phyloP scores from a whole-genome alignment of 2,113 vertebrate genomes.

The Seriola quinqueradiata region DNA sequence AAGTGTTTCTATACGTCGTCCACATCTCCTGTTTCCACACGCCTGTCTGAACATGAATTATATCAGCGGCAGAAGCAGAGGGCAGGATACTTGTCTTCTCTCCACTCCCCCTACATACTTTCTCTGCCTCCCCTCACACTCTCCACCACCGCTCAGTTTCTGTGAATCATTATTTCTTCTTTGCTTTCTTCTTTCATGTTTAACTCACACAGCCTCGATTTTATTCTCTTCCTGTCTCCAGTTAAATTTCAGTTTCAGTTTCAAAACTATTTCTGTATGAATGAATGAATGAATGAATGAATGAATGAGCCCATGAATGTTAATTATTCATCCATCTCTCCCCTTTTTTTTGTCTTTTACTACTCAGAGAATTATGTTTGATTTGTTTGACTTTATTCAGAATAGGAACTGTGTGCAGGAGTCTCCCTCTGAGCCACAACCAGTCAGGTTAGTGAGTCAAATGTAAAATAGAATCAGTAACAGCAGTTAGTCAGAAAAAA shows the following conservation, averaged over 20 bases:
- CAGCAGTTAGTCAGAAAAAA: too few relatives aligned
- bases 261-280: not conserved
- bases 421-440: too few relatives aligned
- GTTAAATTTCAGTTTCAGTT: not conserved
- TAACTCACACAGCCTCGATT: too few relatives aligned
- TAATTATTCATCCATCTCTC: too few relatives aligned
- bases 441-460: too few relatives aligned
- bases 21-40: slow-evolving; percentile 44
- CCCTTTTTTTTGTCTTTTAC: too few relatives aligned
- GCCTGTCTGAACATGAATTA: slow-evolving; percentile 63
- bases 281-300: not conserved
- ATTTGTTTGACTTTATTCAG: too few relatives aligned
- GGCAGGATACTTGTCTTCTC: not conserved
- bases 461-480: too few relatives aligned
- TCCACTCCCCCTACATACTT: slow-evolving; percentile 42
- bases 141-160: not conserved
- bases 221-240: not conserved
- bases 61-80: not conserved
- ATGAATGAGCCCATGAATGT: too few relatives aligned
- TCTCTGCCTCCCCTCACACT: not conserved
- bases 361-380: too few relatives aligned
- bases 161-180: not conserved
- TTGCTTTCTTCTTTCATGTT: too few relatives aligned
- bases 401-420: too few relatives aligned
- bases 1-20: not conserved